phyloP scores from a whole-genome alignment of 2,888 invertebrate genomes.

The Ectobius pallidus region DNA sequence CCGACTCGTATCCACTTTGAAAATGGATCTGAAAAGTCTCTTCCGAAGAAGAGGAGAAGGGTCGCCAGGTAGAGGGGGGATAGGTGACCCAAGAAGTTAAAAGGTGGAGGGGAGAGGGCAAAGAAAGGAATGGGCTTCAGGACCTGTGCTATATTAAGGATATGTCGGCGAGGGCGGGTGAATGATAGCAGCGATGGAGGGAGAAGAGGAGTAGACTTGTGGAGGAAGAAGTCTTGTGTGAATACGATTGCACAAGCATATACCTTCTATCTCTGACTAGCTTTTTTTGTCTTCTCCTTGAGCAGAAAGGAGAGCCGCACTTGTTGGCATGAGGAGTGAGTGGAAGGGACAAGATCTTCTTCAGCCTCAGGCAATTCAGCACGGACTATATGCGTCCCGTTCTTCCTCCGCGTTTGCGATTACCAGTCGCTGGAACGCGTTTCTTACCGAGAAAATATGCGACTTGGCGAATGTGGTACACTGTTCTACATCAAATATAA shows the following conservation, averaged over 20 bases:
- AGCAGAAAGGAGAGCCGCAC: conserved; percentile 16
- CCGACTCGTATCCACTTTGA: neutral
- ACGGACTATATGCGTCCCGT: neutral
- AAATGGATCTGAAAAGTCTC: conserved; percentile 16
- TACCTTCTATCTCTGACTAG: neutral
- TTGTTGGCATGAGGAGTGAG: conserved; percentile 21
- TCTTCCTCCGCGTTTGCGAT: neutral
- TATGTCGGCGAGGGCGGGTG: neutral
- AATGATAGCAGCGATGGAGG: neutral
- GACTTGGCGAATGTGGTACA: too few species aligned
- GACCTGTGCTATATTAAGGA: conserved; percentile 23
- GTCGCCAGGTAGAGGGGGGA: neutral
- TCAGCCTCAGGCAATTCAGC: neutral
- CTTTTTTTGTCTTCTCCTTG: neutral
- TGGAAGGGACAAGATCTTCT: conserved; percentile 2
- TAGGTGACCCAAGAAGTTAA: too few species aligned
- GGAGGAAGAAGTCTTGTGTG: conserved; percentile 13
- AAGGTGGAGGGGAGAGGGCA: neutral
- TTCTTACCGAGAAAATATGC: too few species aligned
- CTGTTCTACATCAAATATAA: too few species aligned
- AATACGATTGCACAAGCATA: conserved; percentile 26
- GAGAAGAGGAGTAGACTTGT: neutral
- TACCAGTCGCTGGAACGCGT: neutral
- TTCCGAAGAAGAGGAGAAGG: conserved; percentile 5
- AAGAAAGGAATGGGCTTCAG: neutral